phyloP scores from a whole-genome alignment of 2,113 vertebrate genomes.

The Xenopus borealis region DNA sequence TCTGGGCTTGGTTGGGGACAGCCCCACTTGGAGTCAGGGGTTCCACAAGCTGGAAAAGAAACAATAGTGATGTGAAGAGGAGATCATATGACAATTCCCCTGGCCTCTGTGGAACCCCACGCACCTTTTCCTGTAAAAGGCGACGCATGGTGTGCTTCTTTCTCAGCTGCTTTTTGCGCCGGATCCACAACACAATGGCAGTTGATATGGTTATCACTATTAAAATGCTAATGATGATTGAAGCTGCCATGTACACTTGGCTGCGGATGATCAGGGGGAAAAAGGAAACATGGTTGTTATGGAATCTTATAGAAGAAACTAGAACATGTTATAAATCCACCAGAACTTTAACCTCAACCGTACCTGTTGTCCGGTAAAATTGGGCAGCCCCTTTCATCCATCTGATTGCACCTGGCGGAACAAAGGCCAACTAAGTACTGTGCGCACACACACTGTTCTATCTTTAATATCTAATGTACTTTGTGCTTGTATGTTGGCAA shows the following conservation, averaged over 20 bases:
- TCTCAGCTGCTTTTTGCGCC: slow-evolving; percentile 78
- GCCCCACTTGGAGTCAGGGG: slow-evolving; percentile 91
- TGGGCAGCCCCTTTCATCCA: slow-evolving; percentile 84
- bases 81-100: neutral
- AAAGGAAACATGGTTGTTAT: neutral
- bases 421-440: slow-evolving; percentile 2
- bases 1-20: slow-evolving; percentile 93
- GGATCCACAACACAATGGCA: slow-evolving; percentile 71
- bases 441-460: no score
- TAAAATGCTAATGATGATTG: slow-evolving; percentile 78
- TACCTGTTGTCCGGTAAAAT: slow-evolving; percentile 84
- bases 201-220: slow-evolving; percentile 76
- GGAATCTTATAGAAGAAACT: neutral
- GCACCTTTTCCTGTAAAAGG: slow-evolving; percentile 88
- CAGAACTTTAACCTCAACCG: neutral
- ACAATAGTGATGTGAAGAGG: neutral
- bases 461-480: no score
- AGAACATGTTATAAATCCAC: no score
- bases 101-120: accelerated
- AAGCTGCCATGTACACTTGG: slow-evolving; percentile 81
- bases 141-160: slow-evolving; percentile 82
- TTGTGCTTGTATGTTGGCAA: no score
- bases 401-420: slow-evolving; percentile 73
- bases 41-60: slow-evolving; percentile 81
- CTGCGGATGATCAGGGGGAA: slow-evolving; percentile 54